Conservation (phyloP, 2,113 vertebrate genomes). For the Ceyx margarethae region DNA sequence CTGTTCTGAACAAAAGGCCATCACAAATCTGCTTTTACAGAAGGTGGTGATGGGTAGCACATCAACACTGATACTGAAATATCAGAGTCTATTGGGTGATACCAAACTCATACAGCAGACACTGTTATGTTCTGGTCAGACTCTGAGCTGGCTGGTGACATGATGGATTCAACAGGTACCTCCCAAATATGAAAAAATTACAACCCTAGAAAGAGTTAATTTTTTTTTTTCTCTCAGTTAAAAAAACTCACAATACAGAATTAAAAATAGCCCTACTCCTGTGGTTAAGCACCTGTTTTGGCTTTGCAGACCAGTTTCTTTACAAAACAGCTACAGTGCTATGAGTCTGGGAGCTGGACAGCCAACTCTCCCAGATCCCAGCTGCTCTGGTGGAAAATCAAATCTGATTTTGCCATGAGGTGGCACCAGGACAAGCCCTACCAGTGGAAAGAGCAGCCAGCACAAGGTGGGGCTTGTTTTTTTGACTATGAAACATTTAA, state of each 20-base stretch:
- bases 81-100: background rate
- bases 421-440: background rate
- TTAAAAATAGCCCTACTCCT: background rate
- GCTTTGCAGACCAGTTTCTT: background rate
- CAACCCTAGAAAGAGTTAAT: background rate
- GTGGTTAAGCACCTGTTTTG: background rate
- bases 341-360: background rate
- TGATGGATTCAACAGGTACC: fast-evolving
- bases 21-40: background rate
- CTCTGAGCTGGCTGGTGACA: background rate
- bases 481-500: background rate
- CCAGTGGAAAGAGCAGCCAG: background rate
- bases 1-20: background rate
- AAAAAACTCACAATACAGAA: background rate
- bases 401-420: constrained; percentile 1
- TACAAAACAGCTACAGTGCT: background rate
- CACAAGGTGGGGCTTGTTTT: constrained; percentile 10
- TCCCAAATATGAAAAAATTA: fast-evolving
- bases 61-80: background rate
- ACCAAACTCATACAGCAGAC: fast-evolving
- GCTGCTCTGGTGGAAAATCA: background rate
- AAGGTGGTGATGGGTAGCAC: background rate
- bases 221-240: background rate
- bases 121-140: too few relatives aligned
- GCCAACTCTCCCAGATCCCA: background rate